A percentile compares a stretch with the other conserved stretches of the same genome.
Conservation (phyloP, 2,113 vertebrate genomes). For the Physeter macrocephalus region DNA sequence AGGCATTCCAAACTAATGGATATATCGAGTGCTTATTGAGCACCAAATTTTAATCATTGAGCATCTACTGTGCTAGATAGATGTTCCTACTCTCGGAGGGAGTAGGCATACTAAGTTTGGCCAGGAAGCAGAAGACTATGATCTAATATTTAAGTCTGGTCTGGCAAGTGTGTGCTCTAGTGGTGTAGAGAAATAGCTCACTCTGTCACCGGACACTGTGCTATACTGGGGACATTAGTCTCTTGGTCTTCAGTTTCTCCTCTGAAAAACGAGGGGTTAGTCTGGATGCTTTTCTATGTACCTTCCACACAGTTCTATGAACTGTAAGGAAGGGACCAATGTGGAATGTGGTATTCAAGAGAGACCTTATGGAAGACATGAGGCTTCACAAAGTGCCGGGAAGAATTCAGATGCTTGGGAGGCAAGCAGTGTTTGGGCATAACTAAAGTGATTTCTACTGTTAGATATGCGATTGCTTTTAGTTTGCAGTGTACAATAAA, state of each 20-base stretch:
- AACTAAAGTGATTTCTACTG: not conserved
- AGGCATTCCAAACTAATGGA: slow-evolving; percentile 28
- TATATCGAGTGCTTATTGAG: slow-evolving; percentile 7
- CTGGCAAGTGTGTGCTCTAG: not conserved
- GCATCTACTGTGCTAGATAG: not conserved
- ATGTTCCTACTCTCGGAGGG: not conserved
- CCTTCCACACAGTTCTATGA: not conserved
- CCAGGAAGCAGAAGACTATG: not conserved
- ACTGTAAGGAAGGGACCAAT: not conserved
- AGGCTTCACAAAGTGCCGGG: not conserved
- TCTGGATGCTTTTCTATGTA: not conserved
- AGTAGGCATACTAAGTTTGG: slow-evolving; percentile 9
- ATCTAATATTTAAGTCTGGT: not conserved
- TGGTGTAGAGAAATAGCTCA: not conserved
- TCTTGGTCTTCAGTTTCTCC: slow-evolving; percentile 23
- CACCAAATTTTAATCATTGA: slow-evolving; percentile 26
- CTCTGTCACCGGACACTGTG: not conserved
- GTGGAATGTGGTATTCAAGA: not conserved
- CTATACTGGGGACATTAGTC: not conserved
- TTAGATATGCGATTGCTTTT: not conserved
- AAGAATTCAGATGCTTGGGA: not conserved
- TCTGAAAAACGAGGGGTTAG: not conserved
- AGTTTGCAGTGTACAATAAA: not conserved
- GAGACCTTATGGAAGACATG: not conserved
- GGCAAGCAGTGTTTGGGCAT: not conserved